phyloP scores from a whole-genome alignment of 2,888 invertebrate species.

The Thecocarcelia acutangulata region DNA sequence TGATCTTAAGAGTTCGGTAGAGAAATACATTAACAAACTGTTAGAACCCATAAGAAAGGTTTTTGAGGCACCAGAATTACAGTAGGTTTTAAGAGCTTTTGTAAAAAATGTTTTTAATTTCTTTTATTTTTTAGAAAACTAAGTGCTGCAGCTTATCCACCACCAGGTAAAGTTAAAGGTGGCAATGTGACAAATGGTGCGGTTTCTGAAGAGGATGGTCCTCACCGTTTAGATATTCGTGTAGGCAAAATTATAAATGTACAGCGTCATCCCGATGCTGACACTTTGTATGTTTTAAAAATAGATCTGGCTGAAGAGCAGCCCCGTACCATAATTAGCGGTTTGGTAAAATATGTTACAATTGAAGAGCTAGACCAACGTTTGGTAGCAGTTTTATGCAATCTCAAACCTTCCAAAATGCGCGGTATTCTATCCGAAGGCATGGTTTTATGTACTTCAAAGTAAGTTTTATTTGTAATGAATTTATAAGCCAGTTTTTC shows the following conservation, averaged over 20 bases:
- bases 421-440: slow-evolving; percentile 94
- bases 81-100: slow-evolving; percentile 77
- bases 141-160: slow-evolving; percentile 92
- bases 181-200: slow-evolving; percentile 72
- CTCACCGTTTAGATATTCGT: slow-evolving; percentile 91
- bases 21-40: slow-evolving; percentile 91
- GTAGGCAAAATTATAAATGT: slow-evolving; percentile 93
- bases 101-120: neutral
- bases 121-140: slow-evolving; percentile 82
- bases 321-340: slow-evolving; percentile 90
- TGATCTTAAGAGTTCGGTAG: slow-evolving; percentile 94
- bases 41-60: slow-evolving; percentile 93
- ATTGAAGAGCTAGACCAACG: slow-evolving; percentile 94
- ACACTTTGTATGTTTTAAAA: slow-evolving; percentile 94
- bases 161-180: slow-evolving; percentile 85
- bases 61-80: slow-evolving; percentile 90
- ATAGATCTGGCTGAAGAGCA: slow-evolving; percentile 92
- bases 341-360: slow-evolving; percentile 94
- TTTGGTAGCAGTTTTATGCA: slow-evolving; percentile 95
- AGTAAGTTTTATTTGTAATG: slow-evolving; percentile 80
- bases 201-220: slow-evolving; percentile 83
- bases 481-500: neutral
- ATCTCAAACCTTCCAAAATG: slow-evolving; percentile 98
- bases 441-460: slow-evolving; percentile 95
- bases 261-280: slow-evolving; percentile 94